A percentile compares a stretch with the other conserved stretches of the same genome.
Evolutionary conservation across 2,888 invertebrate genomes (phyloP).

Genomic region (Scaeva pyrastri): DNA sequence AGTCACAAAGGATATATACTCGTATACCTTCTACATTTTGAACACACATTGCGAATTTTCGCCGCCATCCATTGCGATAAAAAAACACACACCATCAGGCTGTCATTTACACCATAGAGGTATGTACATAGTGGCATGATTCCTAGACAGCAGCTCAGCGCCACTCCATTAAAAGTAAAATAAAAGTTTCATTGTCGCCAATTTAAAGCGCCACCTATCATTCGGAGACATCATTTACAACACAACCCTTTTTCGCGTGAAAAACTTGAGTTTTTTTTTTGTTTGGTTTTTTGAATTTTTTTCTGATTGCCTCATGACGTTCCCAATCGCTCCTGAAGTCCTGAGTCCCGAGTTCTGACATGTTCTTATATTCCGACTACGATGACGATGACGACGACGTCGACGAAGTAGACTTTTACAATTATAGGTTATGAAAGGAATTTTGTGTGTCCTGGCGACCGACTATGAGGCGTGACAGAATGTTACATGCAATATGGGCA

Average conservation of each 20-base stretch:
- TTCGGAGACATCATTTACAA: slow-evolving; percentile 16
- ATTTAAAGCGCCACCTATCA: slow-evolving; percentile 43
- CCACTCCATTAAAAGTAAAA: slow-evolving; percentile 17
- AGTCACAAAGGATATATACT: slow-evolving; percentile 47
- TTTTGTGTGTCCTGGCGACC: slow-evolving; percentile 36
- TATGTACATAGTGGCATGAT: slow-evolving; percentile 33
- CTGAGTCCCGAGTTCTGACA: slow-evolving; percentile 11
- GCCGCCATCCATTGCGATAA: slow-evolving; percentile 28
- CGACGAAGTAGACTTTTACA: slow-evolving; percentile 58
- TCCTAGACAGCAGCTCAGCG: slow-evolving; percentile 49
- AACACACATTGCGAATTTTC: slow-evolving; percentile 50
- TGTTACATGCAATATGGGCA: slow-evolving; percentile 35
- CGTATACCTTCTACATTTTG: too few relatives aligned
- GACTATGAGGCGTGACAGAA: slow-evolving; percentile 51
- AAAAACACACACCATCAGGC: slow-evolving; percentile 32
- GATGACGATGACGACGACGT: neutral
- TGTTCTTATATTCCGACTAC: slow-evolving; percentile 5
- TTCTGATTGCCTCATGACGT: slow-evolving; percentile 61
- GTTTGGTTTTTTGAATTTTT: slow-evolving; percentile 52
- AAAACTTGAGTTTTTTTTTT: slow-evolving; percentile 35
- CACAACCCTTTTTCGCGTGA: slow-evolving; percentile 9
- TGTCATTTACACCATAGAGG: slow-evolving; percentile 63
- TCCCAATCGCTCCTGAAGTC: slow-evolving; percentile 56
- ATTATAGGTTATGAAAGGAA: slow-evolving; percentile 72
- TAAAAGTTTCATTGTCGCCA: slow-evolving; percentile 69